phyloP scores from a whole-genome alignment of 2,797 vertebrate genomes.

The Parauchenoglanis ngamensis region DNA sequence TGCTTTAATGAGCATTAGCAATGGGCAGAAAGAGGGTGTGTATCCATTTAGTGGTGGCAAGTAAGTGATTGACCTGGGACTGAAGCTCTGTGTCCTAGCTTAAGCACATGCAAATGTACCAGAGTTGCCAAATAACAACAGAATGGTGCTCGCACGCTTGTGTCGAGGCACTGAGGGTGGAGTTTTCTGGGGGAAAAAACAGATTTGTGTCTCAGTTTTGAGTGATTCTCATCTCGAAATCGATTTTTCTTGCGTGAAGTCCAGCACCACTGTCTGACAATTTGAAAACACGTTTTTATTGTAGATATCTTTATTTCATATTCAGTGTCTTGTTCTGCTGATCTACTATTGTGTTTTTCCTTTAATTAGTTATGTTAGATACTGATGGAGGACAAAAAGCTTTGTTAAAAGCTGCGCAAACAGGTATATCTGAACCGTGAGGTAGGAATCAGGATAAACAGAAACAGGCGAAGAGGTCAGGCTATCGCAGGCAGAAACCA shows the following conservation, averaged over 20 bases:
- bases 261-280: background rate
- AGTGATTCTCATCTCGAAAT: background rate
- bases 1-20: slow-evolving; percentile 48
- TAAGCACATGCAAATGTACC: background rate
- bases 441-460: too few species aligned
- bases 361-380: too few species aligned
- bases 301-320: too few species aligned
- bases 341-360: too few species aligned
- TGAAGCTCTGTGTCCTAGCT: background rate
- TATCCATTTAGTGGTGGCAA: slow-evolving; percentile 7
- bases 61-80: background rate
- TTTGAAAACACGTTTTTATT: background rate
- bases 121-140: background rate
- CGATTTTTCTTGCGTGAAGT: background rate
- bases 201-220: background rate
- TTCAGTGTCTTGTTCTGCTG: too few species aligned
- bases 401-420: too few species aligned
- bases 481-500: too few species aligned
- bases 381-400: too few species aligned
- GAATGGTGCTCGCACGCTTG: background rate
- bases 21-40: slow-evolving; percentile 24
- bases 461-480: too few species aligned
- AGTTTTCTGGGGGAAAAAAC: background rate
- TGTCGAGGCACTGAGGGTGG: background rate
- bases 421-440: too few species aligned